phyloP scores from a whole-genome alignment of 1,140 invertebrate species.

The Ostrea edulis region DNA sequence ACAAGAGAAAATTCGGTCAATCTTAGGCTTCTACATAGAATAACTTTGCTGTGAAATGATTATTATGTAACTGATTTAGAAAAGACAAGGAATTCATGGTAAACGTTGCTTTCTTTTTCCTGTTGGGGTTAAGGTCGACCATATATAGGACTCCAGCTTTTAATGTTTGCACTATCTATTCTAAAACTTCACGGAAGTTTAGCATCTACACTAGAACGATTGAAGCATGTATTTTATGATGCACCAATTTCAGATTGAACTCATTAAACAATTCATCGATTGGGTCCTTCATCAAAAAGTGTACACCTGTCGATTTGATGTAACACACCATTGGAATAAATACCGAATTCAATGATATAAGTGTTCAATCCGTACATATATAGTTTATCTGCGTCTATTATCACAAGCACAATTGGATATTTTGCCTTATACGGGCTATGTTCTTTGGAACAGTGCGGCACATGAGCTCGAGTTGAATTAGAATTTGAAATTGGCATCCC shows the following conservation, averaged over 20 bases:
- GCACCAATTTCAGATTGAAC: not conserved
- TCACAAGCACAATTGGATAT: not conserved
- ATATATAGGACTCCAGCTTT: too few relatives aligned
- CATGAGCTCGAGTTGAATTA: not conserved
- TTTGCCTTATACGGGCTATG: not conserved
- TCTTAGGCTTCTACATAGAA: too few relatives aligned
- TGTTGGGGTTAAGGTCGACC: too few relatives aligned
- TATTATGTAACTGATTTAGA: too few relatives aligned
- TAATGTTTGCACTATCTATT: too few relatives aligned
- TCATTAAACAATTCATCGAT: slow-evolving; percentile 5
- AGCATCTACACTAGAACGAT: not conserved
- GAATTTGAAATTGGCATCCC: not conserved
- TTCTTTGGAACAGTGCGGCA: not conserved
- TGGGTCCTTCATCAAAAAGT: not conserved
- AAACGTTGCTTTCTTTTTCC: too few relatives aligned
- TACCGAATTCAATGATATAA: slow-evolving; percentile 2
- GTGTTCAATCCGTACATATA: not conserved
- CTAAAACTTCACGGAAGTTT: not conserved
- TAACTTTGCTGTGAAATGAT: too few relatives aligned
- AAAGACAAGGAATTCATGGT: too few relatives aligned
- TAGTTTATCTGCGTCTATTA: not conserved
- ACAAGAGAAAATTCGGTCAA: too few relatives aligned
- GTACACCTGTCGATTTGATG: not conserved
- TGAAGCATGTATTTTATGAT: not conserved
- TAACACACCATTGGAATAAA: not conserved